phyloP scores from a whole-genome alignment of 2,888 invertebrate species.

The Habroteleia sp. region DNA sequence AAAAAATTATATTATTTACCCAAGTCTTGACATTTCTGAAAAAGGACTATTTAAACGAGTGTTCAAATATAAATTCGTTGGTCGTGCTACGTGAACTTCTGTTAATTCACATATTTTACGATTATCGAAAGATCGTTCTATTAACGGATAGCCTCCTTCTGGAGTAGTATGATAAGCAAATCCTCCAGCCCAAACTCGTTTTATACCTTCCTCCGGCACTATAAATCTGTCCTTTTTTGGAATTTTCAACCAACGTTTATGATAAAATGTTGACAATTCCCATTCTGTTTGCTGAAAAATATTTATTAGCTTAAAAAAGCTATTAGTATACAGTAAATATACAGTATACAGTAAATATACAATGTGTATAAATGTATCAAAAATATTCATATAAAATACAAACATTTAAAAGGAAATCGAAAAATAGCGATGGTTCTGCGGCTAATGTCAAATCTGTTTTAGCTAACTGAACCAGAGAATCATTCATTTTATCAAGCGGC shows the following conservation, averaged over 20 bases:
- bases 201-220: constrained; percentile 70
- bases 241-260: constrained; percentile 69
- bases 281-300: constrained; percentile 69
- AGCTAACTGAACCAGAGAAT: constrained; percentile 72
- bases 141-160: constrained; percentile 73
- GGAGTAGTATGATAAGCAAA: constrained; percentile 76
- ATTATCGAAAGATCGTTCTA: constrained; percentile 72
- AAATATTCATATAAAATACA: no score
- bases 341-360: no score
- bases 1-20: no score
- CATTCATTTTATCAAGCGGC: constrained; percentile 75
- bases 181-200: constrained; percentile 69
- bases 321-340: no score
- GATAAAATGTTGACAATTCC: constrained; percentile 68
- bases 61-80: constrained; percentile 62
- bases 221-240: constrained; percentile 70
- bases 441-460: constrained; percentile 68
- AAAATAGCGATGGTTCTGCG: constrained; percentile 71
- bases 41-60: constrained; percentile 72
- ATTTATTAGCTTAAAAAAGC: no score
- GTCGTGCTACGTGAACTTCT: constrained; percentile 71
- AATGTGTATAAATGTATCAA: no score
- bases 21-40: constrained; percentile 72
- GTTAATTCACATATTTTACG: constrained; percentile 74
- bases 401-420: constrained; percentile 65